phyloP scores from a whole-genome alignment of 2,888 invertebrate species.

The Osmoderma eremita region DNA sequence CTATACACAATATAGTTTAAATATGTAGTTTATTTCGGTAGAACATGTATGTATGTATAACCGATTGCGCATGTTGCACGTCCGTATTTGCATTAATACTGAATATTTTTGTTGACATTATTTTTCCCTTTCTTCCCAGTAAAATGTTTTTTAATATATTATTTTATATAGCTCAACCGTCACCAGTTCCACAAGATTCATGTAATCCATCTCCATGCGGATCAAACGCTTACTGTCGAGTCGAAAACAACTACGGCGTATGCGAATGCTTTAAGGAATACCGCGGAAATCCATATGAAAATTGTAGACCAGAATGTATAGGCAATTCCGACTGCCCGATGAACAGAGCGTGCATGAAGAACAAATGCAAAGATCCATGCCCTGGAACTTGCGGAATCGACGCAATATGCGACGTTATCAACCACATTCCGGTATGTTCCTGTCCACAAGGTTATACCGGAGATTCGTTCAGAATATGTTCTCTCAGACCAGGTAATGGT shows the following conservation, averaged over 20 bases:
- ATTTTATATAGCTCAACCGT: slow-evolving; percentile 45
- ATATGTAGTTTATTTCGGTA: slow-evolving; percentile 1
- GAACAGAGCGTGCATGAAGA: slow-evolving; percentile 82
- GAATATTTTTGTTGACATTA: slow-evolving; percentile 9
- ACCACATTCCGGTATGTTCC: slow-evolving; percentile 73
- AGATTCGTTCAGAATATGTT: slow-evolving; percentile 67
- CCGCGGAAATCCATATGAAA: slow-evolving; percentile 79
- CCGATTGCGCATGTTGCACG: slow-evolving; percentile 15
- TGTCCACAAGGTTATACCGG: slow-evolving; percentile 68
- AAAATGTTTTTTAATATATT: slow-evolving; percentile 12
- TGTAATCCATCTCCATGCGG: slow-evolving; percentile 79
- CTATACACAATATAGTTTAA: slow-evolving; percentile 21
- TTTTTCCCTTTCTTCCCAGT: not conserved
- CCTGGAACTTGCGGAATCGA: slow-evolving; percentile 85
- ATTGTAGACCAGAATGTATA: slow-evolving; percentile 85
- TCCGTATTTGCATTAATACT: not conserved
- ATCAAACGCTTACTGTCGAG: slow-evolving; percentile 77
- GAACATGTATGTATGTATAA: not conserved
- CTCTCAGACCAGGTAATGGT: slow-evolving; percentile 44
- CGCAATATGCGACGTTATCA: slow-evolving; percentile 79
- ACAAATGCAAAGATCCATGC: slow-evolving; percentile 87
- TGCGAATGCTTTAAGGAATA: slow-evolving; percentile 80
- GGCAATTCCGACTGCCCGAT: slow-evolving; percentile 86
- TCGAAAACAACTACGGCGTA: slow-evolving; percentile 74
- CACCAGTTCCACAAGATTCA: slow-evolving; percentile 62